phyloP scores from a whole-genome alignment of 2,797 vertebrate genomes.

The Cygnus olor region DNA sequence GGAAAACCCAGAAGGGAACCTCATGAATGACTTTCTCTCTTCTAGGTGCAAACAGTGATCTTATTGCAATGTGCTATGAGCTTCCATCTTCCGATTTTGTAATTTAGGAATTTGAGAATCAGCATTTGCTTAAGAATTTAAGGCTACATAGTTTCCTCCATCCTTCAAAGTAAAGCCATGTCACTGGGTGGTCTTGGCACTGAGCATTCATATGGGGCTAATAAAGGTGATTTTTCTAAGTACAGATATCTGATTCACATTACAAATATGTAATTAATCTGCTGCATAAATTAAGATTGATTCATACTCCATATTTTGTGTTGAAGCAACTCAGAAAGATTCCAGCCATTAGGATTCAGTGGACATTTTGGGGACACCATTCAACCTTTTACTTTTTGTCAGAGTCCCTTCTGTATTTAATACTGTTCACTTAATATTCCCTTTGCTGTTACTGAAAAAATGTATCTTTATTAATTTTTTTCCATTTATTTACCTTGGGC shows the following conservation, averaged over 20 bases:
- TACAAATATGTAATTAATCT: constrained; percentile 6
- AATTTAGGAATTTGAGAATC: constrained; percentile 56
- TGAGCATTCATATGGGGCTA: neutral
- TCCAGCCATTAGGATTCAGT: neutral
- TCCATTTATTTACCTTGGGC: constrained; percentile 31
- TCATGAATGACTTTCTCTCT: neutral
- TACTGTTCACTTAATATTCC: constrained; percentile 7
- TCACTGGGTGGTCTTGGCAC: constrained; percentile 63
- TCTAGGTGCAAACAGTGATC: neutral
- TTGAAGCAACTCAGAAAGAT: neutral
- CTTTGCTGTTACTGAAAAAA: neutral
- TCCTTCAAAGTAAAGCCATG: constrained; percentile 32
- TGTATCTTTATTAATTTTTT: constrained; percentile 19
- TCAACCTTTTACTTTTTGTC: neutral
- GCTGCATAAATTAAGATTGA: constrained; percentile 14
- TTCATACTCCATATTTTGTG: neutral
- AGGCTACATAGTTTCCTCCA: constrained; percentile 22
- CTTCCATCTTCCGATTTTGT: constrained; percentile 57
- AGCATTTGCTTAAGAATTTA: constrained; percentile 19
- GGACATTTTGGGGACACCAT: neutral
- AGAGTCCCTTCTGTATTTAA: neutral
- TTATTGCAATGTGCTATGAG: neutral
- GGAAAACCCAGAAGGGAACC: neutral
- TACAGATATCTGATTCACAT: constrained; percentile 28
- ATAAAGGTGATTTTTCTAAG: constrained; percentile 39